Conservation (phyloP, 2,113 vertebrate species). For the Mobula birostris region DNA sequence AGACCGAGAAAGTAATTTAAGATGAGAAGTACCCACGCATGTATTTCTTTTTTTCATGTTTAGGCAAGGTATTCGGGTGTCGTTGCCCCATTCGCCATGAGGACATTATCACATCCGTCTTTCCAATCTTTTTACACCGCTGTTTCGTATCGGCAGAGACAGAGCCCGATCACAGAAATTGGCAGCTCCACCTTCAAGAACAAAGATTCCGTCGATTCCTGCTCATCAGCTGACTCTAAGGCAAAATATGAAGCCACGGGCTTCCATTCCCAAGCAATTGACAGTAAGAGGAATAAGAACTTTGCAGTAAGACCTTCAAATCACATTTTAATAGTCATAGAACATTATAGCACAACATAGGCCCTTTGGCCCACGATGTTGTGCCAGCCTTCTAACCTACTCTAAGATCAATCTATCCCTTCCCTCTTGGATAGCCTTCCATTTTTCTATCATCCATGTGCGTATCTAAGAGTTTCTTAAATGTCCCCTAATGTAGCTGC, state of each 20-base stretch:
- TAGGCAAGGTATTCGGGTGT: neutral
- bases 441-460: too few relatives aligned
- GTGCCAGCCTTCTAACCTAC: too few relatives aligned
- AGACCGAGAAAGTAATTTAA: neutral
- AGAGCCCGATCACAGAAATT: neutral
- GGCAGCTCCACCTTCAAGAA: neutral
- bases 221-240: neutral
- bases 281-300: neutral
- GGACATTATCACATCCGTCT: neutral
- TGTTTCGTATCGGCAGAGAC: neutral
- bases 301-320: neutral
- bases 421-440: too few relatives aligned
- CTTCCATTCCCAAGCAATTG: slow-evolving; percentile 1
- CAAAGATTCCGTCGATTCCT: neutral
- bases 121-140: slow-evolving; percentile 16
- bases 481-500: too few relatives aligned
- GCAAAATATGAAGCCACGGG: neutral
- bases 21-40: neutral
- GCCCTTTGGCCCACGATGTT: too few relatives aligned
- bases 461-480: too few relatives aligned
- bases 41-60: neutral
- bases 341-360: too few relatives aligned
- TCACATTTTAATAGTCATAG: neutral
- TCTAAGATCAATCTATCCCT: too few relatives aligned
- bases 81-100: neutral